A percentile compares a stretch with the other conserved stretches of the same genome.
Evolutionary conservation across 2,888 invertebrate species (phyloP).

Genomic region (Raillietiella orientalis): DNA sequence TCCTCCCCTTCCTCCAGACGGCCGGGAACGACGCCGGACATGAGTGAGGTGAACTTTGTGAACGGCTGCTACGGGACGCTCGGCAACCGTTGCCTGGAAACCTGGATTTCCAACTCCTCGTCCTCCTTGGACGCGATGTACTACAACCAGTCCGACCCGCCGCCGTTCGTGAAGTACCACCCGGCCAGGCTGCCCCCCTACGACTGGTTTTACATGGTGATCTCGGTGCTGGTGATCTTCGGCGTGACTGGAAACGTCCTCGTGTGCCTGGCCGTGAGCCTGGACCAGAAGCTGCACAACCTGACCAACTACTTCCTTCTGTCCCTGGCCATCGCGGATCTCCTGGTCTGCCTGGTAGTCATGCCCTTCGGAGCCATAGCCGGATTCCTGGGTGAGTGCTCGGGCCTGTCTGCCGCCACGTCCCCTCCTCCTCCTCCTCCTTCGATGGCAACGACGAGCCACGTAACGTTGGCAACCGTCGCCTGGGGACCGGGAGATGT

Average conservation of each 20-base stretch:
- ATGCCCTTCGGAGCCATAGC: slow-evolving; percentile 87
- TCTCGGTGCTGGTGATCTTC: slow-evolving; percentile 50
- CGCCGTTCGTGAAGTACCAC: no score
- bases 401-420: no score
- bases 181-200: no score
- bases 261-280: slow-evolving; percentile 66
- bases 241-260: slow-evolving; percentile 69
- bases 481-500: no score
- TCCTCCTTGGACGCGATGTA: no score
- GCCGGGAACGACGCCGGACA: no score
- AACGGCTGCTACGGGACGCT: no score
- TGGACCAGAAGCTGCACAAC: slow-evolving; percentile 66
- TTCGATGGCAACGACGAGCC: not conserved
- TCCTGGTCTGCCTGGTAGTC: slow-evolving; percentile 67
- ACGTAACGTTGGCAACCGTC: not conserved
- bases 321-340: slow-evolving; percentile 70
- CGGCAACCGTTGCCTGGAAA: no score
- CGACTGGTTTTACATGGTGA: slow-evolving; percentile 54
- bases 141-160: no score
- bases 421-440: not conserved
- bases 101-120: no score
- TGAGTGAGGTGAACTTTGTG: no score
- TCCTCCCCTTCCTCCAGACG: no score
- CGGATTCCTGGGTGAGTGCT: slow-evolving; percentile 69
- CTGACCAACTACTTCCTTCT: slow-evolving; percentile 83